Base-by-base conservation (phyloP, 2,113 vertebrate genomes). In the Stegastes partitus region DNA sequence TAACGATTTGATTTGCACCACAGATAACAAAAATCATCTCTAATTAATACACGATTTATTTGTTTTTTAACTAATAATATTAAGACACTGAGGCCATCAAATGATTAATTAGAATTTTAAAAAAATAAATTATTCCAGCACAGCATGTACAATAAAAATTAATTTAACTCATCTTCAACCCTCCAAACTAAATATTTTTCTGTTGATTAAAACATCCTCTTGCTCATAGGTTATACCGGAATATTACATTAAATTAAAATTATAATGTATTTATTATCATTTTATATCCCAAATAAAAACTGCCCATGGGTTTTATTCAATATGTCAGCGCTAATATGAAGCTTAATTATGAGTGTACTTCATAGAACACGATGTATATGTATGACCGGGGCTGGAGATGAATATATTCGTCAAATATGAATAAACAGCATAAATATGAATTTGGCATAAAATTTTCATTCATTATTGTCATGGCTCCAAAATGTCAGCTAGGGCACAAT, bases 401-500 rank as follows among this genome's bases (percentile, higher is more conserved):
- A 89, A 91, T 87, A 83, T 37, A 89, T 89, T 89, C 26, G 65
- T 89, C 69, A 80, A 90, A 92, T 92, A 84, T 91, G 83, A 93
- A 93, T 93, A 84, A 91, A 90, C 65, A 77, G 73, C 83, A 82
- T 89, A 85, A 85, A 87, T 88, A 88, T 85, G 78, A 89, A 92
- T 89, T 74, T 79, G 57, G 84, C 74, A 91, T 88, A 83, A 79
- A 18, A 91, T 92, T 91, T 92, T 84, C 77, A 93, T 92, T 90
- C 83, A 92, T 93, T 86, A 92, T 88, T 87, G 88, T 85, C 83
- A 49, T 47, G 14, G 22, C 74, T 82, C 39, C 37, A 85, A 91
- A 91, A 92, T 90, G 85, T 92, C 86, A 92, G 50, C 64, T 9
- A 74, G 87, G 77, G 77, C 76, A 57, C 62, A 45, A 90, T 92